Evolutionary conservation across 2,888 invertebrate genomes (phyloP).

Genomic region (Molorchus minor): DNA sequence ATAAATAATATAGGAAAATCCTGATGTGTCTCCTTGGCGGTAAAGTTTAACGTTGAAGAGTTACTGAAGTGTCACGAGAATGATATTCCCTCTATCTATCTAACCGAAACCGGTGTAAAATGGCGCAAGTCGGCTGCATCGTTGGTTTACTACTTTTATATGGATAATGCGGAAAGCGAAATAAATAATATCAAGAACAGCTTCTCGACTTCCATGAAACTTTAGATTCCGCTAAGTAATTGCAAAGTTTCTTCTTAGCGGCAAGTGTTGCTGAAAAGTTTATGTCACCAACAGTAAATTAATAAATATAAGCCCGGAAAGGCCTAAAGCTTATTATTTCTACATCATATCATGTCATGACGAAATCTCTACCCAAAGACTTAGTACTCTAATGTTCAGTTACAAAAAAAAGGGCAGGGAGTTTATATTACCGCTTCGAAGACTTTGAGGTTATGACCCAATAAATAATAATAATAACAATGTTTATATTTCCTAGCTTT

Average conservation of each 20-base stretch:
- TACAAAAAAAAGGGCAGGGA: no score
- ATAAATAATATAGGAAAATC: background rate
- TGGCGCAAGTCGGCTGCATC: background rate
- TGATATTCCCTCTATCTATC: background rate
- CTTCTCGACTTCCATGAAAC: background rate
- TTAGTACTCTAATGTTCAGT: no score
- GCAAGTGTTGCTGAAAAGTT: background rate
- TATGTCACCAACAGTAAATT: background rate
- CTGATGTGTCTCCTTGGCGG: background rate
- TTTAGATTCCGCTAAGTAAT: constrained; percentile 15
- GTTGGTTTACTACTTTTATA: constrained; percentile 9
- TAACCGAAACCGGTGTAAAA: constrained; percentile 1
- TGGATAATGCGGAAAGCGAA: background rate
- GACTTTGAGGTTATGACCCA: no score
- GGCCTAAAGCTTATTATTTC: no score
- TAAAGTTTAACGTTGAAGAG: constrained; percentile 2
- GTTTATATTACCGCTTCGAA: no score
- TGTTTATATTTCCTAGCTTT: no score
- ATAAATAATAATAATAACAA: no score
- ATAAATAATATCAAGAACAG: constrained; percentile 8
- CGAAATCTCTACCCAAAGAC: no score
- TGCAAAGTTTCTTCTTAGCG: background rate
- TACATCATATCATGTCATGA: no score
- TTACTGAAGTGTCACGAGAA: constrained; percentile 6
- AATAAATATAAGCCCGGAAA: background rate